These are phyloP conservation scores for Corbicula japonica DNA, from an alignment of 2,888 invertebrate species.

Conservation along the genomic window DNA sequence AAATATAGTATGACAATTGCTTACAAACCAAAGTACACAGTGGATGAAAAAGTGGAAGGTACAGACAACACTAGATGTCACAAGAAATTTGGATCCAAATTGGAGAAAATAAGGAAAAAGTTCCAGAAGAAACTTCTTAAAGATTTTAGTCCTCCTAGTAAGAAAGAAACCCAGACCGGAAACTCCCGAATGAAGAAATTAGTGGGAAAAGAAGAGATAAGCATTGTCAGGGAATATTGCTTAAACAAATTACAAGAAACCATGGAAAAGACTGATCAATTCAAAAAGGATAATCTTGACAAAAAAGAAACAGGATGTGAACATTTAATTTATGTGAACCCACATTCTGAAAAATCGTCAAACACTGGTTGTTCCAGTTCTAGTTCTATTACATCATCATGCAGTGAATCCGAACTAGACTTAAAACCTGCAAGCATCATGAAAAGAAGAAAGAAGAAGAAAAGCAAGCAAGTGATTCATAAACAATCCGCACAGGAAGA, in stretches of 20 bases:
- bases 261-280: background rate
- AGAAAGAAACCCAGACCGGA: too few species aligned
- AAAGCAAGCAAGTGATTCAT: conserved; percentile 6
- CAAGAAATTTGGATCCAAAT: background rate
- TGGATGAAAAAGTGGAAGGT: background rate
- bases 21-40: background rate
- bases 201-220: background rate
- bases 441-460: conserved; percentile 5
- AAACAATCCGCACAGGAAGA: conserved; percentile 3
- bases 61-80: background rate
- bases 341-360: too few species aligned
- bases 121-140: conserved; percentile 31
- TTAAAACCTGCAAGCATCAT: too few species aligned
- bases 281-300: too few species aligned
- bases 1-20: too few species aligned
- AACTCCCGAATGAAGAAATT: too few species aligned
- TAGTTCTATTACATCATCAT: too few species aligned
- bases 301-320: too few species aligned
- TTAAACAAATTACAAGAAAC: background rate
- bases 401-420: background rate
- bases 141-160: too few species aligned
- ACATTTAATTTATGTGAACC: too few species aligned
- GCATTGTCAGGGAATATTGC: conserved; percentile 23
- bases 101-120: conserved; percentile 14
- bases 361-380: too few species aligned